Evolutionary conservation across 1,140 invertebrate genomes (phyloP).

Genomic region (Ladona fulva): DNA sequence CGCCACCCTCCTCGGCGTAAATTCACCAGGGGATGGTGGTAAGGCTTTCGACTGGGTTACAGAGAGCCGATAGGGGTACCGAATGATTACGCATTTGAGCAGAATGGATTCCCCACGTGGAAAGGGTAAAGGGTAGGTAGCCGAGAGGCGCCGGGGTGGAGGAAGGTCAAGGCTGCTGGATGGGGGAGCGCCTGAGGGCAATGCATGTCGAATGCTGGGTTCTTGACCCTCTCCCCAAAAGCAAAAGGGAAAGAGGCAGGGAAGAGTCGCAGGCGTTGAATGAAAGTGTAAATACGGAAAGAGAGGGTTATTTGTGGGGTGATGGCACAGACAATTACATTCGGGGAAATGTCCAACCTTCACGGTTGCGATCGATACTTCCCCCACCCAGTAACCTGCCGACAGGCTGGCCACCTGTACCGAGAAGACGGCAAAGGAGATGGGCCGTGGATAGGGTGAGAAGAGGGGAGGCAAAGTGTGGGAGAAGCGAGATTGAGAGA

Average conservation of each 20-base stretch:
- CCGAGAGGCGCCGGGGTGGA: background rate
- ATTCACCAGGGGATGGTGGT: no score
- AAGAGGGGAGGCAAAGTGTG: no score
- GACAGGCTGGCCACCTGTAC: background rate
- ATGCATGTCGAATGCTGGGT: background rate
- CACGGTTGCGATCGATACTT: background rate
- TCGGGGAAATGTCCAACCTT: slow-evolving; percentile 7
- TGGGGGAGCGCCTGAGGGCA: background rate
- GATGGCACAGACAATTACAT: background rate
- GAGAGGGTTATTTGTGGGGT: background rate
- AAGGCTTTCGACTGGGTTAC: no score
- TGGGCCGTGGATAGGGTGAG: no score
- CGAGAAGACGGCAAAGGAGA: background rate
- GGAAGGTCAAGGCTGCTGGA: background rate
- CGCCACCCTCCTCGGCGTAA: no score
- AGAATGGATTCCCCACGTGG: background rate
- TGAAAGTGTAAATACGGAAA: background rate
- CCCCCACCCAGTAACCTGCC: background rate
- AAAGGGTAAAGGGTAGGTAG: background rate
- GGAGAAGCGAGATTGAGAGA: no score
- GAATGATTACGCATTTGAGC: no score
- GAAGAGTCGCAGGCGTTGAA: background rate
- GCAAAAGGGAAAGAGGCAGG: background rate
- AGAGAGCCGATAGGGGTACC: no score
- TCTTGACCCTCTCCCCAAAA: background rate